Evolutionary conservation across 2,888 invertebrate genomes (phyloP).

Genomic region (Eurois occulta): DNA sequence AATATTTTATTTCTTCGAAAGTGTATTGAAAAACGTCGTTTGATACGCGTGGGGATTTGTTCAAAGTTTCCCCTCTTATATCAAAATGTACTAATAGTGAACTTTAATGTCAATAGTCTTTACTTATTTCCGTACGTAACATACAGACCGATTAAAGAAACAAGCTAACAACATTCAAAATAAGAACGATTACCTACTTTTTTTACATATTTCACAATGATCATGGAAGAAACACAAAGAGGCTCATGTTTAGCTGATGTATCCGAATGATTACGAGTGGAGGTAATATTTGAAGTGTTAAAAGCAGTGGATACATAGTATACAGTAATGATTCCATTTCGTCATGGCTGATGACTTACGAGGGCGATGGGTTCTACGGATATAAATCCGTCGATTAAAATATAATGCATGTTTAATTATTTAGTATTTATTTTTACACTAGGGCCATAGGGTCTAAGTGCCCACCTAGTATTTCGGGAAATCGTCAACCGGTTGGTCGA

Average conservation of each 20-base stretch:
- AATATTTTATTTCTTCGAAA: too few relatives aligned
- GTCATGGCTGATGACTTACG: slow-evolving; percentile 57
- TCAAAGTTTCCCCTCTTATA: too few relatives aligned
- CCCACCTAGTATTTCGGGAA: too few relatives aligned
- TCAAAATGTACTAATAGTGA: too few relatives aligned
- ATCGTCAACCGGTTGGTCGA: too few relatives aligned
- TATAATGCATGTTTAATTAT: slow-evolving; percentile 13
- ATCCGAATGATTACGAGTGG: slow-evolving; percentile 29
- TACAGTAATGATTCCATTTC: slow-evolving; percentile 39
- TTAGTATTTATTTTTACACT: too few relatives aligned
- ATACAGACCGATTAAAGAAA: background rate
- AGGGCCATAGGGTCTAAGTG: too few relatives aligned
- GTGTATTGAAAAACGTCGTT: too few relatives aligned
- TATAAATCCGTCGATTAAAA: slow-evolving; percentile 34
- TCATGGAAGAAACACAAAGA: slow-evolving; percentile 15
- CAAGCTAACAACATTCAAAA: slow-evolving; percentile 16
- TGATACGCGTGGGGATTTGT: too few relatives aligned
- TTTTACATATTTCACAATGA: slow-evolving; percentile 20
- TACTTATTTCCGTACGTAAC: background rate
- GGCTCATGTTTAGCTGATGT: slow-evolving; percentile 41
- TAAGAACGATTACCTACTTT: slow-evolving; percentile 26
- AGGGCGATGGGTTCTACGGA: slow-evolving; percentile 40
- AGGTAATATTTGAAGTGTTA: slow-evolving; percentile 56
- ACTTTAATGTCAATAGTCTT: background rate
- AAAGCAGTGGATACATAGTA: slow-evolving; percentile 28